phyloP scores from a whole-genome alignment of 1,140 invertebrate genomes.

The Procambarus virginalis region DNA sequence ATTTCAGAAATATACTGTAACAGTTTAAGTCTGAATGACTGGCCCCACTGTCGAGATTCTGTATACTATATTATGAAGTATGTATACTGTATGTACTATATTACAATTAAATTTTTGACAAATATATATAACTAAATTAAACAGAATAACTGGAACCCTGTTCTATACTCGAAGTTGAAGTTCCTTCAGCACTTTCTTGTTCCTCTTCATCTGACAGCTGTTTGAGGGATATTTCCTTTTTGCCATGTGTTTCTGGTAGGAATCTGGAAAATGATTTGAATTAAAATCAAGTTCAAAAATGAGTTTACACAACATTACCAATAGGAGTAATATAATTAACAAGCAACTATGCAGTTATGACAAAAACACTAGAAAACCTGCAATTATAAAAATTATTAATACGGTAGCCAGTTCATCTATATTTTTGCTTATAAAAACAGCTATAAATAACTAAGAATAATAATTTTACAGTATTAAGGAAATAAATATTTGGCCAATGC shows the following conservation, averaged over 20 bases:
- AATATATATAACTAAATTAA: no score
- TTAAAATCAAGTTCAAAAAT: background rate
- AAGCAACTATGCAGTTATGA: background rate
- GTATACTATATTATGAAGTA: no score
- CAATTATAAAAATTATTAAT: background rate
- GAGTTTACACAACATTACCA: background rate
- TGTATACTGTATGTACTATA: no score
- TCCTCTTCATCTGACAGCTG: background rate
- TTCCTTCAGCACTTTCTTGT: background rate
- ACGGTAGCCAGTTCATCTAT: background rate
- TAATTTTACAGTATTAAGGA: no score
- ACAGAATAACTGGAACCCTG: background rate
- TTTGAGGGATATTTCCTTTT: background rate
- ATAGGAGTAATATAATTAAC: background rate
- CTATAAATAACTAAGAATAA: no score
- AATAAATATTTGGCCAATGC: no score
- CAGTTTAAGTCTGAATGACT: no score
- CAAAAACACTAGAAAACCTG: background rate
- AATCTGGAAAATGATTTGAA: background rate
- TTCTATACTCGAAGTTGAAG: background rate
- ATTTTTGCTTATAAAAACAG: background rate
- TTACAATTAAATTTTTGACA: no score
- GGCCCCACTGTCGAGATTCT: no score
- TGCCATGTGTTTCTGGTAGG: constrained; percentile 15
- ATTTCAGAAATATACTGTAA: no score